Evolutionary conservation across 1,140 invertebrate genomes (phyloP), one percentile per base, ranked within the genome.

Genomic region (Plutomurus gul): DNA sequence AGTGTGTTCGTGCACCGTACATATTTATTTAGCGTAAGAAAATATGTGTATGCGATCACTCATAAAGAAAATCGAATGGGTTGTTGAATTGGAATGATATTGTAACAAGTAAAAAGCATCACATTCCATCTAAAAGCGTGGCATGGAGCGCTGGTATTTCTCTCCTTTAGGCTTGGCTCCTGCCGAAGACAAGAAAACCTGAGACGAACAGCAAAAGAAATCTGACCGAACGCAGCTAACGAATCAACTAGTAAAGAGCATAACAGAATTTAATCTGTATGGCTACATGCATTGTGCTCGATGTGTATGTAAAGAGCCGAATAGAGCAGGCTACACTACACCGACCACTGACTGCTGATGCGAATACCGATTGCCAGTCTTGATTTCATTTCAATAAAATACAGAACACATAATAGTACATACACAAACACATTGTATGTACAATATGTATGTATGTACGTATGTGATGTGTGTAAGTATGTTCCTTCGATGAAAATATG

Each of bases 111-210:
- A n/a, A n/a, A 22, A 8, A 51, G 25, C 36, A 22, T 36, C 33
- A 49, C 75, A 76, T 76, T 77, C 56, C 75, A 25, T n/a, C n/a
- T 20, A 36, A 77, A 77, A 77, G 75, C 70, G 75, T 70, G 39
- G 75, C 75, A 77, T 77, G 75, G 75, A 18, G 75, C 39, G 75
- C 37, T 77, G 75, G 75, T 65, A 77, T 77, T 65, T 77, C 22
- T 36, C 46, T 25, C 20, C 70, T 73, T 11, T n/a, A 36, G 37
- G 51, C 39, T 46, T 77, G 22, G 27, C 72, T 46, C 43, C 72
- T 65, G 56, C 56, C 56, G 56, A 65, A 65, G 56, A 65, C 56
- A 65, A 65, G 56, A 65, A 65, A 65, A 65, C 30, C 36, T 65
- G 56, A n/a, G 27, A 30, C 56, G 25, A 27, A 36, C 39, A 13